phyloP scores from a whole-genome alignment of 2,888 invertebrate species.

The Tachina grossa region DNA sequence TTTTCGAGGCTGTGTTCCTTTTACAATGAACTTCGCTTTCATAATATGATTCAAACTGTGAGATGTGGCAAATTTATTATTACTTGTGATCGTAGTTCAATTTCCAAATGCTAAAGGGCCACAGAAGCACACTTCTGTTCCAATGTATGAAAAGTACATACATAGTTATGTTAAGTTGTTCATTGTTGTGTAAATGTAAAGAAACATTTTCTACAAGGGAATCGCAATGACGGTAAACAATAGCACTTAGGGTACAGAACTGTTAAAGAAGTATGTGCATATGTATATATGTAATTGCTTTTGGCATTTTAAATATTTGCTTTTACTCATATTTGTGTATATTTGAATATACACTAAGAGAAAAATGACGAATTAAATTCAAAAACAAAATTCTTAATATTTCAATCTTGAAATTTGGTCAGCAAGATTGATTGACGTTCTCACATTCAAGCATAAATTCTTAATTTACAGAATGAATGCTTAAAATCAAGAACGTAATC shows the following conservation, averaged over 20 bases:
- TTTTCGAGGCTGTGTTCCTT: too few species aligned
- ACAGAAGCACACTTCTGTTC: background rate
- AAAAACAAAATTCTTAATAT: too few species aligned
- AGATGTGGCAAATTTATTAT: too few species aligned
- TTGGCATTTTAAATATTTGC: conserved; percentile 65
- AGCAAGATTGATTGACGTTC: too few species aligned
- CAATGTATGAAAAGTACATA: background rate
- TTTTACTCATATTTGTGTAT: conserved; percentile 34
- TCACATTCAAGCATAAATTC: too few species aligned
- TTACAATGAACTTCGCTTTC: too few species aligned
- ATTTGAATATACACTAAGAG: too few species aligned
- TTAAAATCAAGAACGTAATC: too few species aligned
- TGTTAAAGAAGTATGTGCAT: conserved; percentile 54
- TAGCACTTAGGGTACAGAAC: conserved; percentile 66
- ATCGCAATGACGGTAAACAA: conserved; percentile 64
- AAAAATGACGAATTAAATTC: too few species aligned
- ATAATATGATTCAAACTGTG: too few species aligned
- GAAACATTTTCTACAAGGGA: conserved; percentile 67
- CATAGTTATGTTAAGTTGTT: conserved; percentile 33
- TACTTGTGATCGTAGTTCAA: background rate
- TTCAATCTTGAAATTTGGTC: too few species aligned
- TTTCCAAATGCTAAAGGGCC: background rate
- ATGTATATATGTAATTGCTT: conserved; percentile 55
- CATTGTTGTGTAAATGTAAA: conserved; percentile 64
- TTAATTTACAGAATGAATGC: too few species aligned